Conservation (phyloP, 92 coral and sea anemone genomes). For the Zoanthus sociatus region DNA sequence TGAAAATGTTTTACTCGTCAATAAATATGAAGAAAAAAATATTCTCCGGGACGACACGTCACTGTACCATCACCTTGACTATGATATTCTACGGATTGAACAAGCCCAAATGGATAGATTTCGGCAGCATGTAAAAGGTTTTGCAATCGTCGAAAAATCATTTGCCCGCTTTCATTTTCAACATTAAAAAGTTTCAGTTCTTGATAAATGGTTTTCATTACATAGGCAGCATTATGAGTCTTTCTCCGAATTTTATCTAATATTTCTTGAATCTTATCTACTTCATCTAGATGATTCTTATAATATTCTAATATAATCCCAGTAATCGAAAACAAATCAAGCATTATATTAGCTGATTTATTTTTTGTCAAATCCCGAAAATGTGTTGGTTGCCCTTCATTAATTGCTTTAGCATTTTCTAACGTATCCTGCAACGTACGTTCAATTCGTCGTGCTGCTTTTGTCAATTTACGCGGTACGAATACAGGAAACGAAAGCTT, state of each 20-base stretch:
- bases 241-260: background rate
- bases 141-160: background rate
- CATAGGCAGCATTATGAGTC: background rate
- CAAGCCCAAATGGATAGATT: background rate
- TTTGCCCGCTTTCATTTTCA: background rate
- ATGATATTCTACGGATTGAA: background rate
- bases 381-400: background rate
- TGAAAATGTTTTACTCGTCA: background rate
- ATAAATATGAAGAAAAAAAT: background rate
- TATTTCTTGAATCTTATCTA: background rate
- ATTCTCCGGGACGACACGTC: background rate
- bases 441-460: background rate
- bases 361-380: background rate
- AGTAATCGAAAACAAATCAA: background rate
- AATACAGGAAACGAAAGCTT: background rate
- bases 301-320: background rate
- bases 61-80: background rate
- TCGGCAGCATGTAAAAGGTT: background rate
- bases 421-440: background rate
- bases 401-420: background rate
- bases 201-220: slow-evolving; percentile 2
- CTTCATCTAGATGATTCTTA: background rate
- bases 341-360: background rate
- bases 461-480: background rate
- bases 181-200: background rate